Base-by-base conservation (phyloP, 2,888 invertebrate species). In the Leptopilina drosophilae region DNA sequence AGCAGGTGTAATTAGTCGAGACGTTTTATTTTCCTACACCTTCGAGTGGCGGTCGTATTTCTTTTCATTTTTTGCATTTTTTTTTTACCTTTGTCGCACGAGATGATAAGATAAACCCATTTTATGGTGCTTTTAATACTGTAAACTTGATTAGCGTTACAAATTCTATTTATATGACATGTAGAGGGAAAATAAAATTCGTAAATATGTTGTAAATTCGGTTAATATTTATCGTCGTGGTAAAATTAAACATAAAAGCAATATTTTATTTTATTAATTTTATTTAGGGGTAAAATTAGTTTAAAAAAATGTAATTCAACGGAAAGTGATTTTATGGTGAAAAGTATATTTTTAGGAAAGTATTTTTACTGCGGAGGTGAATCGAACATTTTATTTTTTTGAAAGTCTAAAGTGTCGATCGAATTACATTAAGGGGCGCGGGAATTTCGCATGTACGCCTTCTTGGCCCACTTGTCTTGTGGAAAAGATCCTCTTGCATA, bases 401-500 rank as follows among this genome's bases (percentile, higher is more conserved):
- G 64, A 76, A 40, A 64, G 78, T 83, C 83, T 84, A 84, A 85
- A 87, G 84, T 85, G 88, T 88, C 87, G 87, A 88, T 88, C 87
- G 86, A 87, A 87, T 86, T 86, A 87, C 85, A 87, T 87, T 85
- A 86, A 20, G 77, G 82, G 83, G 82, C 82, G 84, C 77, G 77
- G 33, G 33, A 75, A 69, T 69, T 59, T 15, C 7, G 76, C 33
- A 64, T 42, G 7, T 46, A 77, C 79, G 80, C 82, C 84, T 84
- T 82, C 83, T 84, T 81, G 81, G 85, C 83, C 81, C 79, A 79
- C 81, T 80, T 81, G 79, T 82, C 81, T 80, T 81, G 66, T 66
- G 42, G 53, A 77, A 62, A 79, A 75, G 78, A 84, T 85, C 88
- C 87, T 82, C 85, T 85, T 87, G 87, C 88, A 87, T 89, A 90